Evolutionary conservation across 2,888 invertebrate genomes (phyloP), one percentile per base, ranked within the genome.

Genomic region (Epistrophe eligans): DNA sequence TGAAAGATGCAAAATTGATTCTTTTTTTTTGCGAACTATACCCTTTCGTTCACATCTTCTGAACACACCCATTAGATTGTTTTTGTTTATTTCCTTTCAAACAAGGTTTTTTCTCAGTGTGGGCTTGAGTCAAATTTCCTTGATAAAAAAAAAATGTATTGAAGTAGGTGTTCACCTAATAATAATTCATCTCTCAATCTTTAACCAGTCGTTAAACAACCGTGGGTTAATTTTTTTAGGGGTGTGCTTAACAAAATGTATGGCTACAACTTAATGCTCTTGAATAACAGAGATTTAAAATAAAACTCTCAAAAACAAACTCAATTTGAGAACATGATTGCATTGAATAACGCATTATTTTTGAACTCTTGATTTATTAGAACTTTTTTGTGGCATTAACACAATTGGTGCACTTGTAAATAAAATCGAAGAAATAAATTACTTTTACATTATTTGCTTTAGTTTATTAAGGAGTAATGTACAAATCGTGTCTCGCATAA

Each of bases 401-500:
- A 80, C 32, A 48, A 28, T 80, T 77, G 66, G 55, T 57, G 40
- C 64, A 66, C 57, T 52, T 67, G 72, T 28, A 52, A 48, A 45
- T 15, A 35, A 57, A 73, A n/a, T 70, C 13, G 11, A 67, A 77
- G 72, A 55, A 45, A 81, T 77, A 70, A 62, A 81, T 85, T 60
- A 50, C 32, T 32, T 72, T 50, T 32, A 58, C 3, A 19, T 24
- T 55, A 73, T 45, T 81, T 77, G 77, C 57, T 38, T 62, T 64
- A 71, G 73, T 73, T 73, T 38, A 74, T 32, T 74, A 24, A 13
- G 40, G 17, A 58, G 58, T 82, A 85, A 85, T 85, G 77, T 62
- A 74, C 50, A 85, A 82, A 32, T 82, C 82, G 55, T 85, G 85
- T 85, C 82, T 74, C 58, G 85, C 74, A 85, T 85, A 79, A 82